A percentile compares a stretch with the other conserved stretches of the same genome.
These are phyloP conservation scores for Zaprionus taronus DNA, from an alignment of 1,140 invertebrate species.

Conservation along the genomic window DNA sequence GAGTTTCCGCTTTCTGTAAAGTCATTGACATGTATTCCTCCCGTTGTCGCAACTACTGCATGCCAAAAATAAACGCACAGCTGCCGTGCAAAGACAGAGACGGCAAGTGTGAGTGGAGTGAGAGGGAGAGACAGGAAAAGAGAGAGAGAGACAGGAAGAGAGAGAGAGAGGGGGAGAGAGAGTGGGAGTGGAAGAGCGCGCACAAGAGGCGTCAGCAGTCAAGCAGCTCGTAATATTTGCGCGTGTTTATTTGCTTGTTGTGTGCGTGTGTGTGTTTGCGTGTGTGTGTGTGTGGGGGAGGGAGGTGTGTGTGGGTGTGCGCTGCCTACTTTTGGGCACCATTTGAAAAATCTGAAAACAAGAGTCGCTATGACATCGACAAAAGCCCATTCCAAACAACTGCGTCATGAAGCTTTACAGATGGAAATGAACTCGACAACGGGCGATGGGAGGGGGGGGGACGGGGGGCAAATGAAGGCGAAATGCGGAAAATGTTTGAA, in stretches of 20 bases:
- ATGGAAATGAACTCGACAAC: slow-evolving; percentile 3
- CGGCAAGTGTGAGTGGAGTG: neutral
- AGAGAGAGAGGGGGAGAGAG: neutral
- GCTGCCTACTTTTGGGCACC: slow-evolving; percentile 53
- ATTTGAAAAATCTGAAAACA: slow-evolving; percentile 50
- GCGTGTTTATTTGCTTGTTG: slow-evolving; percentile 67
- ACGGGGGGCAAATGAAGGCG: neutral
- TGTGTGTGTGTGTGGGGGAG: slow-evolving; percentile 7
- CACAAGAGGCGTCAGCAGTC: slow-evolving; percentile 35
- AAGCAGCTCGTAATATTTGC: slow-evolving; percentile 58
- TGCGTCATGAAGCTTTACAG: slow-evolving; percentile 25
- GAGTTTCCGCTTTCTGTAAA: slow-evolving; percentile 84
- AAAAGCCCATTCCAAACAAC: slow-evolving; percentile 49
- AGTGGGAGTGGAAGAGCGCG: slow-evolving; percentile 1
- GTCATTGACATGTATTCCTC: slow-evolving; percentile 82
- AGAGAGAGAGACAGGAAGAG: slow-evolving; percentile 5
- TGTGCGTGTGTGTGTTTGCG: slow-evolving; percentile 13
- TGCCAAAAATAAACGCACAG: slow-evolving; percentile 62
- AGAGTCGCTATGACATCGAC: slow-evolving; percentile 37
- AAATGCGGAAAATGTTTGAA: slow-evolving; percentile 1
- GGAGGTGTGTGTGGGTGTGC: slow-evolving; percentile 3
- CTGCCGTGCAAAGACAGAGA: slow-evolving; percentile 19
- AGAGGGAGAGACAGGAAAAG: neutral
- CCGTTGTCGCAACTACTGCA: slow-evolving; percentile 37
- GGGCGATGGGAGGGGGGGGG: neutral